Conservation (phyloP, 2,888 invertebrate species). For the Agonum fuliginosum region DNA sequence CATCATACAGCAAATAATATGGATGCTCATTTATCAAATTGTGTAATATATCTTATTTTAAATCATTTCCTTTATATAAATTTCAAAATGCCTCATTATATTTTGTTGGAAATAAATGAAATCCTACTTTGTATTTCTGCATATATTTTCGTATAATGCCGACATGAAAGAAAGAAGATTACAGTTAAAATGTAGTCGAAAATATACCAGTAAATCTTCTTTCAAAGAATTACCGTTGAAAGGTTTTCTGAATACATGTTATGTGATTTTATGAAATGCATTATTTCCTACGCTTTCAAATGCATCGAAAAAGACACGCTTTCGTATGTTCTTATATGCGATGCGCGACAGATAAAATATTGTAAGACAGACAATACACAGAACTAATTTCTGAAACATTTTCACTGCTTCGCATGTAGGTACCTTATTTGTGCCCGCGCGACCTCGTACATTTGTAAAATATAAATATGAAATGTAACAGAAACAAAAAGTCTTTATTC, state of each 20-base stretch:
- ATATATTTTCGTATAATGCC: not conserved
- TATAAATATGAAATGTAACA: not conserved
- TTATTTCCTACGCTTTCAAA: not conserved
- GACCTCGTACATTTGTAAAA: too few species aligned
- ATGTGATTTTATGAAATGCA: constrained; percentile 1
- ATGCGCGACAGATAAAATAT: not conserved
- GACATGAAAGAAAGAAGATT: not conserved
- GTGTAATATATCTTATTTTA: not conserved
- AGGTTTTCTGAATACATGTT: not conserved
- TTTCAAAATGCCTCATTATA: not conserved
- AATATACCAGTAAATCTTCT: not conserved
- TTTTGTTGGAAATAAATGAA: constrained; percentile 6
- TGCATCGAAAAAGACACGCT: not conserved
- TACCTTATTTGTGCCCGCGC: too few species aligned
- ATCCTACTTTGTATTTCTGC: not conserved
- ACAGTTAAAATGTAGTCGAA: not conserved
- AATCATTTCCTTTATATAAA: constrained; percentile 9
- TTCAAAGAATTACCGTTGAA: not conserved
- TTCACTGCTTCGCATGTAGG: too few species aligned
- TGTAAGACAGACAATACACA: not conserved
- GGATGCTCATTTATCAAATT: not conserved
- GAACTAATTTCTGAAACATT: not conserved
- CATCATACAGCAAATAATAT: too few species aligned
- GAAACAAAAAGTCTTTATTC: not conserved
- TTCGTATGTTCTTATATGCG: not conserved